Base-by-base conservation (phyloP, 2,888 invertebrate genomes). In the Tipula helvola region DNA sequence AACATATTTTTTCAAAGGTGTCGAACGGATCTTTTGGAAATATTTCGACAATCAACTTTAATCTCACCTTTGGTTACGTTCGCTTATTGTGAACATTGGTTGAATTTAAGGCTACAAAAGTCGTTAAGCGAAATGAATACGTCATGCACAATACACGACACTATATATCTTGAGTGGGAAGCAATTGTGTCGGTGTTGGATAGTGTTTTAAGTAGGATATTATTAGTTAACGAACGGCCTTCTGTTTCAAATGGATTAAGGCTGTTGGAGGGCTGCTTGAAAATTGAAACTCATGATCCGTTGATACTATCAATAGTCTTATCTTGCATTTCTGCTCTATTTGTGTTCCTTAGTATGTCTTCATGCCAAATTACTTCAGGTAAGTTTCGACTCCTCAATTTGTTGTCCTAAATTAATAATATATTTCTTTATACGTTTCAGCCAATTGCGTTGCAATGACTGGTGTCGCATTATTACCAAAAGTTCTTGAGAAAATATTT, bases 241-340 rank as follows among this genome's bases (percentile, higher is more conserved):
- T 93, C 94, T 87, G 95, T 96, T 13, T 93, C 94, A 86, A 93
- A 94, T 39, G 97, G 97, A 0, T 92, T 97, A 87, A 93, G 94
- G 87, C 92, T 98, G 86, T 92, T 98, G 87, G 95, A 96, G 90
- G 93, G 96, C 88, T 97, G 97, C 90, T 93, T 98, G 87, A 93
- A 93, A 42, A 94, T 95, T 89, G 93, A 95, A 87, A 96, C 96
- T 0, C 93, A 93, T 87, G 96, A 97, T 91, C 96, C 98, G 1
- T 92, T 96, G 88, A 93, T 97, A 86, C 92, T 96, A 36, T 98
- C 98, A 0, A 94, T 96, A 86, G 91, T 97, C 87, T 92, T 98
- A n/a, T 98, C 98, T 0, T 97, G 97, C 91, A 95, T 98, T 88
- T 98, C 98, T 1, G 96, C 97, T 0, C 93, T 98, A 2, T 97